Evolutionary conservation across 2,888 invertebrate species (phyloP).

Genomic region (Apeira syringaria): DNA sequence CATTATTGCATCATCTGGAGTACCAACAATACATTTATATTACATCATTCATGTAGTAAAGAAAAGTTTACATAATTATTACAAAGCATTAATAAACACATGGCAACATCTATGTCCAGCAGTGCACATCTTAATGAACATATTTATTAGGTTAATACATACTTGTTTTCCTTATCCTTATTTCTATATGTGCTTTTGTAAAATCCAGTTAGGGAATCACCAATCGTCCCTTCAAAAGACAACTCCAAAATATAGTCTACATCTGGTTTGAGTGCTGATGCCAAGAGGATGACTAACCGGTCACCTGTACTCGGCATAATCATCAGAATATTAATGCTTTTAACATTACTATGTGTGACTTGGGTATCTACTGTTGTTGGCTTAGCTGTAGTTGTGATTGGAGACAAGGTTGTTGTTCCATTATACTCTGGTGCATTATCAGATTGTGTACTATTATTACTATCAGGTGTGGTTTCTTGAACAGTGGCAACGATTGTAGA

Average conservation of each 20-base stretch:
- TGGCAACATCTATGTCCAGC: no score
- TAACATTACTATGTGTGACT: constrained; percentile 64
- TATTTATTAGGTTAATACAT: constrained; percentile 35
- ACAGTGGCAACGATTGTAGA: constrained; percentile 22
- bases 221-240: constrained; percentile 79
- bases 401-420: constrained; percentile 20
- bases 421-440: constrained; percentile 23
- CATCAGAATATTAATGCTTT: constrained; percentile 59
- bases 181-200: constrained; percentile 86
- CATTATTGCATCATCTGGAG: no score
- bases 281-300: constrained; percentile 56
- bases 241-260: constrained; percentile 82
- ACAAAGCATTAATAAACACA: no score
- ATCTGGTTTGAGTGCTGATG: constrained; percentile 62
- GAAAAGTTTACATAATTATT: no score
- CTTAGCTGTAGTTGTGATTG: constrained; percentile 22
- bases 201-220: constrained; percentile 86
- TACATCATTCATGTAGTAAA: no score
- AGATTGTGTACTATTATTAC: constrained; percentile 21
- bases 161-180: constrained; percentile 69
- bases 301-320: constrained; percentile 61
- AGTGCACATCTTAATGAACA: no score
- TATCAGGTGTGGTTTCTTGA: constrained; percentile 14
- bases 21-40: no score
- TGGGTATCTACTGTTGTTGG: constrained; percentile 47